Evolutionary conservation across 1,140 invertebrate species (phyloP).

Genomic region (Drosophila lacteicornis): DNA sequence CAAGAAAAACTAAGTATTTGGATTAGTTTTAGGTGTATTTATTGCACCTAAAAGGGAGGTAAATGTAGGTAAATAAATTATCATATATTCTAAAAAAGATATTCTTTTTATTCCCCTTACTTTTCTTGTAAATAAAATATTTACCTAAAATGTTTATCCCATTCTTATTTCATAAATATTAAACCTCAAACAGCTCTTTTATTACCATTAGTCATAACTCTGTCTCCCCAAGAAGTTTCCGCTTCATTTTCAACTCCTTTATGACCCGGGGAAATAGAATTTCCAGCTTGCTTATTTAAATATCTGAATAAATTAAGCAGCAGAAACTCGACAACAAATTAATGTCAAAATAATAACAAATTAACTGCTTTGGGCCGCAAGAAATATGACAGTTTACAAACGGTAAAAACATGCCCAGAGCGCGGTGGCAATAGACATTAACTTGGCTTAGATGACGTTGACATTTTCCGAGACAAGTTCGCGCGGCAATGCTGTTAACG

Average conservation of each 20-base stretch:
- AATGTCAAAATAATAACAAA: constrained; percentile 77
- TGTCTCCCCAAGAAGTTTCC: background rate
- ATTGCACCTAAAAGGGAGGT: no score
- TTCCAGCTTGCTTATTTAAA: constrained; percentile 31
- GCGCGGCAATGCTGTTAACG: constrained; percentile 40
- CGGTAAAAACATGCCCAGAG: constrained; percentile 56
- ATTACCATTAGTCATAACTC: constrained; percentile 1
- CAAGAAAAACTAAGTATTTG: background rate
- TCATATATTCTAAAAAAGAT: background rate
- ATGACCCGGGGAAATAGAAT: constrained; percentile 16
- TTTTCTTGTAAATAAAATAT: background rate
- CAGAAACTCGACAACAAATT: constrained; percentile 67
- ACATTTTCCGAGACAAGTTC: constrained; percentile 49
- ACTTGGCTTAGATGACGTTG: constrained; percentile 65
- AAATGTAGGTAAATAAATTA: no score
- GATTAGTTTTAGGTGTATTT: no score
- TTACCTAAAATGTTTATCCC: background rate
- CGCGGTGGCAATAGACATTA: constrained; percentile 43
- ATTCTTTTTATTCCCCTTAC: no score
- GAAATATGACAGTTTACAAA: constrained; percentile 71
- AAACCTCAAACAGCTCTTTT: background rate
- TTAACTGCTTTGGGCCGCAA: constrained; percentile 46
- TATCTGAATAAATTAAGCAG: constrained; percentile 52
- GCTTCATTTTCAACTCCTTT: constrained; percentile 2
- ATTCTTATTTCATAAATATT: background rate